Evolutionary conservation across 1,140 invertebrate genomes (phyloP), one percentile per base, ranked within the genome.

Genomic region (Archivesica marissinica): DNA sequence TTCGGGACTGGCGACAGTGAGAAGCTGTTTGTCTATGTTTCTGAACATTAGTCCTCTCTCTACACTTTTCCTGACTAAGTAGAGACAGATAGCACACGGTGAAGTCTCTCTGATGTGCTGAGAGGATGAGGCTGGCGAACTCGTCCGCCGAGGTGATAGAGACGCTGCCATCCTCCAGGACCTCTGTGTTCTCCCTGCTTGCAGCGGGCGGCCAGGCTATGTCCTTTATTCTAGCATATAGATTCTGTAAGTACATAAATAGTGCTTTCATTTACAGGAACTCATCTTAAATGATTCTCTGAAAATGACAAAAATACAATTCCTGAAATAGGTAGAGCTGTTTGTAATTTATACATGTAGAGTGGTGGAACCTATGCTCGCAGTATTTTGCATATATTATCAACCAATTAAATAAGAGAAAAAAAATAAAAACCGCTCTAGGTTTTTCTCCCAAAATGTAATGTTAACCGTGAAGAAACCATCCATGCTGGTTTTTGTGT

Each of bases 51-150:
- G 66, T 82, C 52, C 77, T 88, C 7, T 83, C 68, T 0, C 30
- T 56, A 2, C 17, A 25, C 39, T 38, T 50, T 1, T 90, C 88
- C 38, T 64, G 15, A 64, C 91, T 90, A 25, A 89, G 54, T 35
- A 77, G 59, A 2, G 90, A 89, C n/a, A 91, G 79, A 74, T 89
- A 92, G 50, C 88, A 89, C 1, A 92, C 86, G 1, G 87, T 92
- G 61, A 92, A 91, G 50, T 92, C 91, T 52, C 85, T 86, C 0
- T 83, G 61, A 78, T 92, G 91, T 25, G 90, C 81, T 33, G 90
- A 89, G 0, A 92, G 72, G 28, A 89, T 75, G 28, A 92, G 35
- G 61, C 87, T 88, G 13, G 89, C 90, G 83, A 85, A 90, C 52
- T 89, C 87, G 78, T 91, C 89, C 44, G 52, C 28, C 30, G 90